Percentiles rank a stretch among this genome's conserved stretches.
phyloP scores from a whole-genome alignment of 2,797 vertebrate species.

The Acestrorhynchus altus region DNA sequence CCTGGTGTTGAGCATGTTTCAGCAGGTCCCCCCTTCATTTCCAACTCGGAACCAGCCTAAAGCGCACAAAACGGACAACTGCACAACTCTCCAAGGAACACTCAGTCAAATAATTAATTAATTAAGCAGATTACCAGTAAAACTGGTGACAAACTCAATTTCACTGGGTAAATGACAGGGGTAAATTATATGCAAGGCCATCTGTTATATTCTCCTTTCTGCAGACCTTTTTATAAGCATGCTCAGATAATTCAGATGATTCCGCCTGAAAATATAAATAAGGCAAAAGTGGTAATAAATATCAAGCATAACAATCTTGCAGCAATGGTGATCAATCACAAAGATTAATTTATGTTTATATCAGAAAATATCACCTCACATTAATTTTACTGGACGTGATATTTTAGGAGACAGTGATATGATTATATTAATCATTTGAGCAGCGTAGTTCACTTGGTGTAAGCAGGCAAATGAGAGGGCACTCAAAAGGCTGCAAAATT shows the following conservation, averaged over 20 bases:
- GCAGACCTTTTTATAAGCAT: neutral
- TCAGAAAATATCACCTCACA: constrained; percentile 9
- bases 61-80: constrained; percentile 4
- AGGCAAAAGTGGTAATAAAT: constrained; percentile 65
- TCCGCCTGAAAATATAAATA: constrained; percentile 69
- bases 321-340: constrained; percentile 13
- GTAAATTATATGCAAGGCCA: constrained; percentile 30
- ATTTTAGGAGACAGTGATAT: constrained; percentile 10
- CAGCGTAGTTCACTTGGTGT: neutral
- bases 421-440: neutral
- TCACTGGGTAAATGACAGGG: constrained; percentile 23
- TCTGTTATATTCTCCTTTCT: constrained; percentile 23
- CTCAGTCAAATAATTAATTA: constrained; percentile 40
- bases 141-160: constrained; percentile 39
- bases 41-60: neutral
- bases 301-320: neutral
- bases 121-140: constrained; percentile 35
- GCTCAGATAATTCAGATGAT: constrained; percentile 57
- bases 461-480: constrained; percentile 1
- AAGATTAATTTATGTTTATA: constrained; percentile 23
- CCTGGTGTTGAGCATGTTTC: constrained; percentile 41
- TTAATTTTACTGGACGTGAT: neutral
- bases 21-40: constrained; percentile 13
- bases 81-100: neutral
- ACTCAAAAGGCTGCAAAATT: constrained; percentile 14